Conservation (phyloP, 2,113 vertebrate species). For the Scopus umbretta region DNA sequence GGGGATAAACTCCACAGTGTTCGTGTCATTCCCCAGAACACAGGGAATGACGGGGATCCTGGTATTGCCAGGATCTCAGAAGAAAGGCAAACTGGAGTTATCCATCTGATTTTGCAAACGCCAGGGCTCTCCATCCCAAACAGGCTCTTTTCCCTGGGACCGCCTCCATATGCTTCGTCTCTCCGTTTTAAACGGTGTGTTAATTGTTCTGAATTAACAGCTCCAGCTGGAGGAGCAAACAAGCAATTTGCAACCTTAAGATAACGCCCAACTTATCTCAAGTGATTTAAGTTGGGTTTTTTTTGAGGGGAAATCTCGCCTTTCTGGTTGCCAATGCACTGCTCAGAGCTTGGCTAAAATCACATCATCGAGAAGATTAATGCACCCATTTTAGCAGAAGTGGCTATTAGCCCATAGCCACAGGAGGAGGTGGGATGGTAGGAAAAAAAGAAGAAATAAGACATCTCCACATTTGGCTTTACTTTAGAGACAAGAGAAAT, state of each 20-base stretch:
- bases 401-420: not conserved
- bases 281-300: slow-evolving; percentile 36
- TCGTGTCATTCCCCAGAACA: not conserved
- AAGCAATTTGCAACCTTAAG: slow-evolving; percentile 68
- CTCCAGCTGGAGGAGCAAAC: slow-evolving; percentile 77
- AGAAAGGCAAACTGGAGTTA: not conserved
- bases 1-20: not conserved
- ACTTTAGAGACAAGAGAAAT: not conserved
- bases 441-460: not conserved
- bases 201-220: slow-evolving; percentile 76
- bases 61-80: not conserved
- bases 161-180: slow-evolving; percentile 37
- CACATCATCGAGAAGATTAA: not conserved
- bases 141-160: slow-evolving; percentile 33
- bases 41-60: too few relatives aligned
- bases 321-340: not conserved
- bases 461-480: not conserved
- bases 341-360: not conserved
- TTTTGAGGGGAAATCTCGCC: not conserved
- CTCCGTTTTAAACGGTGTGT: slow-evolving; percentile 41
- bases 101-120: fast-evolving
- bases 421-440: not conserved
- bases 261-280: slow-evolving; percentile 67
- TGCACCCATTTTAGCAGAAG: not conserved
- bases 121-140: not conserved